These are phyloP conservation scores for Ganaspis brasiliensis DNA, from an alignment of 2,888 invertebrate genomes.

Conservation along the genomic window DNA sequence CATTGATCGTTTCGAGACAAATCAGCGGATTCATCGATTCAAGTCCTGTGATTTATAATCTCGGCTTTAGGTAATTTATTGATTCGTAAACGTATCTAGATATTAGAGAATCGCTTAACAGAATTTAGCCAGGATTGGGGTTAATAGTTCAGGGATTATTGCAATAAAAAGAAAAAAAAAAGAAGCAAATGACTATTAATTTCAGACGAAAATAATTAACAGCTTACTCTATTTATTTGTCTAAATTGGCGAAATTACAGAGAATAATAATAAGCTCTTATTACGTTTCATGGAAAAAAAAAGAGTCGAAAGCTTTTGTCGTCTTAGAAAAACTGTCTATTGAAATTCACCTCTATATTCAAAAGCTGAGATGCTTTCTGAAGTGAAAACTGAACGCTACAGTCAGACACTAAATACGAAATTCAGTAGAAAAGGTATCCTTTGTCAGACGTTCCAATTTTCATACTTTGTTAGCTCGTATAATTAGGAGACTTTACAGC, in stretches of 20 bases:
- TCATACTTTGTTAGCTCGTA: conserved; percentile 13
- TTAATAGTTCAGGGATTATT: not conserved
- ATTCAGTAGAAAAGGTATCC: conserved; percentile 12
- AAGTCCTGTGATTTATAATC: conserved; percentile 5
- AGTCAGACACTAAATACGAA: conserved; percentile 28
- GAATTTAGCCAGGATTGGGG: not conserved
- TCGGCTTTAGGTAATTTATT: conserved; percentile 23
- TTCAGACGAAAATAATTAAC: too few relatives aligned
- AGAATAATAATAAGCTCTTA: not conserved
- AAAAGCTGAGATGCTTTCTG: conserved; percentile 1
- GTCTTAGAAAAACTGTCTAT: conserved; percentile 17
- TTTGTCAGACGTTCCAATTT: conserved; percentile 10
- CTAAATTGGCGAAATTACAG: not conserved
- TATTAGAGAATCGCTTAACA: conserved; percentile 15
- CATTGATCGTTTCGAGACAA: not conserved
- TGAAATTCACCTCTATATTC: conserved; percentile 14
- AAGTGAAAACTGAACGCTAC: conserved; percentile 26
- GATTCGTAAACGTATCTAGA: conserved; percentile 8
- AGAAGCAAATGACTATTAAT: too few relatives aligned
- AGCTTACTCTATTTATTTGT: too few relatives aligned
- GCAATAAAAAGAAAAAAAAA: not conserved
- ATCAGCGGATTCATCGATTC: conserved; percentile 29
- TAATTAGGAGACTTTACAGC: conserved; percentile 12
- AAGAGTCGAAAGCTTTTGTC: not conserved
- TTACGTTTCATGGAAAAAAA: not conserved